Conservation (phyloP, 2,888 invertebrate species). For the Yponomeuta cagnagella region DNA sequence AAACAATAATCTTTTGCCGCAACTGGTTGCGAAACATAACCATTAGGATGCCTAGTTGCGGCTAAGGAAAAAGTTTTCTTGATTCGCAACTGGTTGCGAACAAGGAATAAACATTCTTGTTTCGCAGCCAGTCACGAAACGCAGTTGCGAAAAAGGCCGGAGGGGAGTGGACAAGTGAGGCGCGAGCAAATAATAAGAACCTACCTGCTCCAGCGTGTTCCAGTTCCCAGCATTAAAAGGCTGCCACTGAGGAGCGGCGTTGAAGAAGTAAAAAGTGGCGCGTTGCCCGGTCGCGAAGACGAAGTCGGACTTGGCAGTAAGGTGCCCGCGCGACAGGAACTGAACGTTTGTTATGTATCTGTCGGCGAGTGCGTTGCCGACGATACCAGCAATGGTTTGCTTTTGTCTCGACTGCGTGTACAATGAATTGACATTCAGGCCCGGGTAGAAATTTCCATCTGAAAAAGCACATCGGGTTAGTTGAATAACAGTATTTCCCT, state of each 20-base stretch:
- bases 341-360: constrained; percentile 61
- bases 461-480: constrained; percentile 20
- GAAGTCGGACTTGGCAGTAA: constrained; percentile 78
- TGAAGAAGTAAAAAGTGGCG: constrained; percentile 78
- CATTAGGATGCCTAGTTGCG: too few relatives aligned
- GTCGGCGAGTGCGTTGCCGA: constrained; percentile 48
- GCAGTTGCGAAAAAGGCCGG: too few relatives aligned
- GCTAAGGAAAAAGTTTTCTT: too few relatives aligned
- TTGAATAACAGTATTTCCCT: not conserved
- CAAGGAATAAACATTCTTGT: too few relatives aligned
- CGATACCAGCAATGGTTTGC: constrained; percentile 36
- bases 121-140: too few relatives aligned
- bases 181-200: too few relatives aligned
- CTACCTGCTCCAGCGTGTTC: constrained; percentile 67
- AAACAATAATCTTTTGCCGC: too few relatives aligned
- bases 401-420: constrained; percentile 59
- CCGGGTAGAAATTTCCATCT: constrained; percentile 69
- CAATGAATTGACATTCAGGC: constrained; percentile 48
- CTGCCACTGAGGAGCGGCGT: constrained; percentile 82
- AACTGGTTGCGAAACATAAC: too few relatives aligned
- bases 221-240: constrained; percentile 77
- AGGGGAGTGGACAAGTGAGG: too few relatives aligned
- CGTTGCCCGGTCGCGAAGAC: constrained; percentile 76
- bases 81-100: too few relatives aligned
- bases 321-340: constrained; percentile 77